Conservation (phyloP, 2,888 invertebrate species). For the Drosophila meridiana region DNA sequence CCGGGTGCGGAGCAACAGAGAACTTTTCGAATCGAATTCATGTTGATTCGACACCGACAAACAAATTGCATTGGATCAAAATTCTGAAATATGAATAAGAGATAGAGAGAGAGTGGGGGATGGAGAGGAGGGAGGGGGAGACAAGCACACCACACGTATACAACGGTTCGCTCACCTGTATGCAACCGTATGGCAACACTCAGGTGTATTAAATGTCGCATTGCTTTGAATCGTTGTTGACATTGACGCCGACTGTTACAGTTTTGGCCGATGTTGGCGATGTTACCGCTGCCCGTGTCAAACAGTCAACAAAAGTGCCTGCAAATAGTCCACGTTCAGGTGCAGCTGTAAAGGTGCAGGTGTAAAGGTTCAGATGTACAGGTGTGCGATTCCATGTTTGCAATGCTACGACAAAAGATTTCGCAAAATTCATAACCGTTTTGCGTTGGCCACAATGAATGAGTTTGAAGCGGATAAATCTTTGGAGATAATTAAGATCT, state of each 20-base stretch:
- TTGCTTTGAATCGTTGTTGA: constrained; percentile 28
- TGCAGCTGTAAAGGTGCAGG: neutral
- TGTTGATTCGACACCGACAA: constrained; percentile 4
- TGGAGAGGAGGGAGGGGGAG: neutral
- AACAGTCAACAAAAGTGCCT: constrained; percentile 24
- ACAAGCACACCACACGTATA: neutral
- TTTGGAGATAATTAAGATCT: neutral
- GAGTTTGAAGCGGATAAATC: neutral
- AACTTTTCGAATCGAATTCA: constrained; percentile 20
- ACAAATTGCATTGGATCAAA: constrained; percentile 34
- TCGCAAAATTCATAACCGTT: neutral
- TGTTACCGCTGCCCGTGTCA: constrained; percentile 5
- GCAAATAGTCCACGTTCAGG: constrained; percentile 14
- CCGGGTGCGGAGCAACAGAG: constrained; percentile 15
- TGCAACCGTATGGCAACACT: neutral
- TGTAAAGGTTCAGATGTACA: neutral
- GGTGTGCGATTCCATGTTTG: neutral
- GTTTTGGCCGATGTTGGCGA: neutral
- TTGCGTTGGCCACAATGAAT: neutral
- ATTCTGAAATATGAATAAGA: constrained; percentile 27
- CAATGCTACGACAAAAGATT: neutral
- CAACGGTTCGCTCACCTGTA: constrained; percentile 5
- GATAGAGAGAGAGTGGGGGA: neutral
- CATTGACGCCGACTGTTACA: constrained; percentile 30
- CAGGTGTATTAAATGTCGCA: constrained; percentile 24